Evolutionary conservation across 2,113 vertebrate species (phyloP).

Genomic region (Malurus cyaneus): DNA sequence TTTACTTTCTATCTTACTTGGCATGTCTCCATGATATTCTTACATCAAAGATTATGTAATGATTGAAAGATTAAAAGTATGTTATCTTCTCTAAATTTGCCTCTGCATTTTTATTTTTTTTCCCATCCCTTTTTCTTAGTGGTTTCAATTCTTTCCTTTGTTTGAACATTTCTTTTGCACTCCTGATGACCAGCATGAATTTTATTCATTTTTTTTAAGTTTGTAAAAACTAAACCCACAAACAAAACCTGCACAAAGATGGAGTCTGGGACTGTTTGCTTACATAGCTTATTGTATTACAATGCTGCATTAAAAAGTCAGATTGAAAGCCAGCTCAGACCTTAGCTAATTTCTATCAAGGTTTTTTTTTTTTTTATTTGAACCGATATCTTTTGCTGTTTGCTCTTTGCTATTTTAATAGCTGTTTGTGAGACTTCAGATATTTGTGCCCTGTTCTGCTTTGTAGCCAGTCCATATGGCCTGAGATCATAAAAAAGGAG

Average conservation of each 20-base stretch:
- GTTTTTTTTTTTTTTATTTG: background rate
- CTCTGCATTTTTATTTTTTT: background rate
- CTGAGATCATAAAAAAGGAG: background rate
- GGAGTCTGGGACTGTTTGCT: background rate
- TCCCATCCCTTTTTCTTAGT: background rate
- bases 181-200: background rate
- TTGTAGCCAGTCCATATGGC: background rate
- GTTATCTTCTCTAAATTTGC: background rate
- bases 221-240: background rate
- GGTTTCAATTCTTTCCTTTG: background rate
- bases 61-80: background rate
- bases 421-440: background rate
- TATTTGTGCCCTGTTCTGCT: background rate
- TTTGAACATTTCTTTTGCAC: background rate
- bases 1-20: background rate
- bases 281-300: background rate
- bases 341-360: background rate
- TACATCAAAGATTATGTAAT: background rate
- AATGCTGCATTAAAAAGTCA: background rate
- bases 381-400: background rate
- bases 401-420: background rate
- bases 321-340: background rate
- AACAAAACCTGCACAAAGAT: background rate
- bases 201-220: background rate
- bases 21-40: background rate